A percentile compares a stretch with the other conserved stretches of the same genome.
These are phyloP conservation scores for Balanococcus diminutus DNA, from an alignment of 2,888 invertebrate species.

Conservation along the genomic window DNA sequence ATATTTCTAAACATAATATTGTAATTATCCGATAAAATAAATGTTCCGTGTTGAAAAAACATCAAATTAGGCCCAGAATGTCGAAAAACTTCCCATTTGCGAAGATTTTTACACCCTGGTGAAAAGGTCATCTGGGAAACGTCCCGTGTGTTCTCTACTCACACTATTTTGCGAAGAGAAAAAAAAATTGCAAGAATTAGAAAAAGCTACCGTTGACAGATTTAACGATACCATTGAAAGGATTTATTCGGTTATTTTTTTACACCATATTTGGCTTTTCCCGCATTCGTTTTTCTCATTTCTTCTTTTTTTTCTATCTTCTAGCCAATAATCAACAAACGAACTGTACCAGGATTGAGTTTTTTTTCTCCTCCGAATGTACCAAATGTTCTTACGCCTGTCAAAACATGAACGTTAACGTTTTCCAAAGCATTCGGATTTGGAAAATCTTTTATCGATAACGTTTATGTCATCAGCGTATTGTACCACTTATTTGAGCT, in stretches of 20 bases:
- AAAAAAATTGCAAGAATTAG: neutral
- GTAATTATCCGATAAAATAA: neutral
- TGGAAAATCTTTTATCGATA: conserved; percentile 12
- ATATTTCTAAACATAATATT: neutral
- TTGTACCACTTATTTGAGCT: conserved; percentile 12
- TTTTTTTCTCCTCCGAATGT: neutral
- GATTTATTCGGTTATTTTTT: neutral
- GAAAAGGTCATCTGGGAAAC: neutral
- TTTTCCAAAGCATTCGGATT: neutral
- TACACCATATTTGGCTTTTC: neutral
- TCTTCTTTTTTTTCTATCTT: neutral
- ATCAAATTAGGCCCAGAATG: neutral
- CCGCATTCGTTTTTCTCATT: neutral
- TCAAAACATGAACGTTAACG: conserved; percentile 13
- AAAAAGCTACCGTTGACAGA: conserved; percentile 15
- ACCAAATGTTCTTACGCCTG: conserved; percentile 19
- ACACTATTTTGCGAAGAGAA: neutral
- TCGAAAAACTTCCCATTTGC: neutral
- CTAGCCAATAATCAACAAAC: conserved; percentile 16
- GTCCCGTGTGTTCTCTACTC: neutral
- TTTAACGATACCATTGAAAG: conserved; percentile 18
- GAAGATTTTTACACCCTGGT: neutral
- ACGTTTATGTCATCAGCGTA: conserved; percentile 2
- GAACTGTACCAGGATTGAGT: neutral
- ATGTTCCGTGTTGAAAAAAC: neutral